Evolutionary conservation across 1,140 invertebrate genomes (phyloP), one percentile per base, ranked within the genome.

Genomic region (Gonioctena quinquepunctata): DNA sequence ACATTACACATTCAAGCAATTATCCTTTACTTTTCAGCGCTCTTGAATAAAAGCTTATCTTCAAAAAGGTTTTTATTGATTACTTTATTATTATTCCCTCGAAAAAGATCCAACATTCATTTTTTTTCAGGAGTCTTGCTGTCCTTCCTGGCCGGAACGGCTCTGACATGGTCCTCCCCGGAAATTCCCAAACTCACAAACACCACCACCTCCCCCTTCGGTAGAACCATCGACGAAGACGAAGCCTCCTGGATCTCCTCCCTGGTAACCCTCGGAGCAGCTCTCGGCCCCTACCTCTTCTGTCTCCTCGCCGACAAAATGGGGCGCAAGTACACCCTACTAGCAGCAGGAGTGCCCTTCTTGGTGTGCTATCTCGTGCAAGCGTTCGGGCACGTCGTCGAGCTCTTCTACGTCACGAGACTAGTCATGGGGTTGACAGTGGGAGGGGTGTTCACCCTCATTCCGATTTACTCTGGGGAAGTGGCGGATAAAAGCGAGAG

Each of bases 181-280:
- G 66, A 76, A 49, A 33, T 78, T 2, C 21, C 63, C 1, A 74
- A 73, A 64, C 50, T 81, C 7, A 73, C 73, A 16, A 59, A 25
- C 13, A 49, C 70, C 2, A 67, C 70, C n/a, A 72, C 74, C 7
- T 77, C 70, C 50, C 77, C 77, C 5, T 71, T 81, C 18, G 84
- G 84, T 0, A 68, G 71, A 1, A 57, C 28, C 11, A 28, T 72
- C 7, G 56, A 61, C 16, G 19, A 25, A 2, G 56, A 65, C 8
- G 65, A 74, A 27, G 28, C 48, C 2, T 68, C 70, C 4, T 75
- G 59, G 70, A 91, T 96, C 67, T 22, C 70, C 0, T 85, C 88
- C 1, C 80, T 96, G 4, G 83, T 96, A 57, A 88, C 93, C 0
- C 77, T 96, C 18, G 94, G 94, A 11, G 93, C 93, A n/a, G 85